Conservation (phyloP, 2,113 vertebrate genomes). For the Periophthalmodon schlosseri region DNA sequence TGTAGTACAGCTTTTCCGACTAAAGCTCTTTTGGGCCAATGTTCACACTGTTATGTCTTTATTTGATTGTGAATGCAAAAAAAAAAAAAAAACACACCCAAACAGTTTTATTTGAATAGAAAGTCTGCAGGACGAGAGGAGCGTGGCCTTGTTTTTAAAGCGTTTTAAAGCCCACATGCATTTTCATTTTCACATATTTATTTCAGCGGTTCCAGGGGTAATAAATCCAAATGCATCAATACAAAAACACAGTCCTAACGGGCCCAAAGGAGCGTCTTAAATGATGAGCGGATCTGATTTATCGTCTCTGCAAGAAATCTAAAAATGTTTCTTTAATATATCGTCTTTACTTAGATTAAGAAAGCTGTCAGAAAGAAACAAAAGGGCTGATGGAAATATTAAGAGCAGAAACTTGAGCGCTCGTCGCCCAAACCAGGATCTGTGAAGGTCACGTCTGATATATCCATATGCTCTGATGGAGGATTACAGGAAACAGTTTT, state of each 20-base stretch:
- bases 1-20: conserved; percentile 9
- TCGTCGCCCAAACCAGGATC: too few species aligned
- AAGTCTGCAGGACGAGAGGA: neutral
- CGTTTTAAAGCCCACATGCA: neutral
- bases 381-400: too few species aligned
- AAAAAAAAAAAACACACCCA: neutral
- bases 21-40: conserved; percentile 5
- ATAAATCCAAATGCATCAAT: neutral
- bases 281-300: too few species aligned
- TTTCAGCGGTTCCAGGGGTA: neutral
- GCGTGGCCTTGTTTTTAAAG: neutral
- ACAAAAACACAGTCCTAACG: neutral
- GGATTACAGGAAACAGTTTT: too few species aligned
- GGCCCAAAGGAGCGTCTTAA: neutral
- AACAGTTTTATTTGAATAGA: neutral
- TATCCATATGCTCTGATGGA: too few species aligned
- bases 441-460: too few species aligned
- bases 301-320: too few species aligned
- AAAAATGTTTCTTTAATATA: too few species aligned
- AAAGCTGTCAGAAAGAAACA: too few species aligned
- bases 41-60: neutral
- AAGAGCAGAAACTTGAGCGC: too few species aligned
- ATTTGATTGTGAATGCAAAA: neutral
- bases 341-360: too few species aligned
- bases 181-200: conserved; percentile 11